A percentile compares a stretch with the other conserved stretches of the same genome.
Conservation (phyloP, 2,888 invertebrate genomes). For the Nomada goodeniana region DNA sequence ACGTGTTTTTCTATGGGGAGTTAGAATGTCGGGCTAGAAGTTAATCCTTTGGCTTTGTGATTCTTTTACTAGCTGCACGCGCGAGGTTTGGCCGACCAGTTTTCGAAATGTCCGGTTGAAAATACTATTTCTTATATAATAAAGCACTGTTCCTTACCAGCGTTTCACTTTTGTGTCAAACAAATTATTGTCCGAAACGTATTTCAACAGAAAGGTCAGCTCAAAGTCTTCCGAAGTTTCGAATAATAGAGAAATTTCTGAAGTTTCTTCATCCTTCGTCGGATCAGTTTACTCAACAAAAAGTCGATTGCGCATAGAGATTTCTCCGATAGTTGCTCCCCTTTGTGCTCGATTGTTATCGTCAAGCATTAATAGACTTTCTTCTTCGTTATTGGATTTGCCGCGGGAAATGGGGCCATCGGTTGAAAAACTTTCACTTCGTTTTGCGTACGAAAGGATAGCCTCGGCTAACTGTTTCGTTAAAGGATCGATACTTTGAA, state of each 20-base stretch:
- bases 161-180: no score
- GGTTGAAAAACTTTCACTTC: background rate
- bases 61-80: background rate
- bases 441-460: background rate
- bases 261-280: background rate
- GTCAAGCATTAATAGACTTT: background rate
- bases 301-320: background rate
- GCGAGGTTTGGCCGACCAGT: background rate
- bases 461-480: background rate
- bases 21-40: background rate
- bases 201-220: no score
- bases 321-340: background rate
- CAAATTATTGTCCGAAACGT: no score
- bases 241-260: no score
- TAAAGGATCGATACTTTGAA: background rate
- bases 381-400: background rate
- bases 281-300: background rate
- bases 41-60: background rate
- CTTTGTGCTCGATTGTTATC: background rate
- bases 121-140: no score
- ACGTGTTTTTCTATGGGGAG: background rate
- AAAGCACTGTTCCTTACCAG: no score
- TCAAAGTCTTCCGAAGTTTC: no score
- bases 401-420: background rate
- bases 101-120: no score